Conservation (phyloP, 1,140 invertebrate genomes). For the Aphis craccivora region DNA sequence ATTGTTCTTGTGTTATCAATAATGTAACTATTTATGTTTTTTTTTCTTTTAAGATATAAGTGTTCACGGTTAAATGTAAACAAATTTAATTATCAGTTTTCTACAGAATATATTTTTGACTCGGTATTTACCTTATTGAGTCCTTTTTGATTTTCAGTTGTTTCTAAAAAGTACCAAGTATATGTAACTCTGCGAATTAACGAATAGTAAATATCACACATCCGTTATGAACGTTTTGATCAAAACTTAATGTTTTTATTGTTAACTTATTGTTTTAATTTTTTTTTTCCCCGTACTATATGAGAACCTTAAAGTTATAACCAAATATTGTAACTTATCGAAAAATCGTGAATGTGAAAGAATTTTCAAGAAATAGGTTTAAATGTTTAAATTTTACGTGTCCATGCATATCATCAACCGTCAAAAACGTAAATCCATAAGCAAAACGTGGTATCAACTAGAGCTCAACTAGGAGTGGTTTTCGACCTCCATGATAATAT, state of each 20-base stretch:
- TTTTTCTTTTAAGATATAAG: neutral
- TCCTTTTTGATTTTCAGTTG: neutral
- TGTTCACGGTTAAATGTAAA: neutral
- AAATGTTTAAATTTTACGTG: neutral
- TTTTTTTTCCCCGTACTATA: too few species aligned
- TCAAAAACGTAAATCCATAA: neutral
- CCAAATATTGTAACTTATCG: neutral
- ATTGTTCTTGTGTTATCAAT: neutral
- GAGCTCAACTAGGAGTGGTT: neutral
- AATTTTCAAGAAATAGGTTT: neutral
- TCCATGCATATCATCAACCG: neutral
- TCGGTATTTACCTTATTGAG: accelerated
- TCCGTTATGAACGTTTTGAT: neutral
- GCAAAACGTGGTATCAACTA: neutral
- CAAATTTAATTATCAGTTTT: neutral
- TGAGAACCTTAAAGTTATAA: neutral
- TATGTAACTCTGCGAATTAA: neutral
- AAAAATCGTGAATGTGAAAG: neutral
- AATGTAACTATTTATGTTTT: neutral
- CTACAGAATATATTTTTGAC: neutral
- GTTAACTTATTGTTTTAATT: too few species aligned
- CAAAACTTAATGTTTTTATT: neutral
- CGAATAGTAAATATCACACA: neutral
- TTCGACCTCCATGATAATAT: neutral
- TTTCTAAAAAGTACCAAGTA: neutral